phyloP scores from a whole-genome alignment of 2,888 invertebrate genomes.

The Agrotis clavis region DNA sequence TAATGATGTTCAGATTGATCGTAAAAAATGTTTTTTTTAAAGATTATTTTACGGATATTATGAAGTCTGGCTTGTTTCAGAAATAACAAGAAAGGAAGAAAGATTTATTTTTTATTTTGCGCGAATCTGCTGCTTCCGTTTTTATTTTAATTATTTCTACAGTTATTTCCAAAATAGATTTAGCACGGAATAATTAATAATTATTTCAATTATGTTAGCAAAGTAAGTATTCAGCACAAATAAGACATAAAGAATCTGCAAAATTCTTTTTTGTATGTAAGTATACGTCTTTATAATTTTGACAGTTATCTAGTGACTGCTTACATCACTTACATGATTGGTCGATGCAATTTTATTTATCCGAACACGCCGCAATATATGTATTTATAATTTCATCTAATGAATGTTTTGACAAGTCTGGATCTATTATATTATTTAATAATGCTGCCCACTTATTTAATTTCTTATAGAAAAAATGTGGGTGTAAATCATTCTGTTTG shows the following conservation, averaged over 20 bases:
- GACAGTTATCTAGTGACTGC: neutral
- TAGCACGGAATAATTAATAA: too few relatives aligned
- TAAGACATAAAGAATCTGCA: too few relatives aligned
- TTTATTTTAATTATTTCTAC: too few relatives aligned
- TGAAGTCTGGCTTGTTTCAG: too few relatives aligned
- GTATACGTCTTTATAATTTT: neutral
- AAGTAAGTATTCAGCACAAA: too few relatives aligned
- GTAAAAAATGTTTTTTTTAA: neutral
- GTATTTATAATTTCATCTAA: neutral
- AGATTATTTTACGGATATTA: neutral
- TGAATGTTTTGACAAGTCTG: neutral
- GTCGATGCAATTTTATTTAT: neutral
- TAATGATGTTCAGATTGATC: neutral
- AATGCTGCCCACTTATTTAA: neutral
- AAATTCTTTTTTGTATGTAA: neutral
- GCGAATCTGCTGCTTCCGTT: neutral
- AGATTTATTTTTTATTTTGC: neutral
- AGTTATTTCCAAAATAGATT: too few relatives aligned
- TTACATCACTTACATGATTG: neutral
- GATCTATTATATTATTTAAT: constrained; percentile 5
- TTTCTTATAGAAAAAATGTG: neutral
- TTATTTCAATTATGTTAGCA: too few relatives aligned
- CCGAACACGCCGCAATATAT: neutral
- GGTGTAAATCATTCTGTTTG: neutral
- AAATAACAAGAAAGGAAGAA: neutral